Base-by-base conservation (phyloP, 37 sponge, comb jelly and placozoan genomes). In the Lycopodina hypogea region DNA sequence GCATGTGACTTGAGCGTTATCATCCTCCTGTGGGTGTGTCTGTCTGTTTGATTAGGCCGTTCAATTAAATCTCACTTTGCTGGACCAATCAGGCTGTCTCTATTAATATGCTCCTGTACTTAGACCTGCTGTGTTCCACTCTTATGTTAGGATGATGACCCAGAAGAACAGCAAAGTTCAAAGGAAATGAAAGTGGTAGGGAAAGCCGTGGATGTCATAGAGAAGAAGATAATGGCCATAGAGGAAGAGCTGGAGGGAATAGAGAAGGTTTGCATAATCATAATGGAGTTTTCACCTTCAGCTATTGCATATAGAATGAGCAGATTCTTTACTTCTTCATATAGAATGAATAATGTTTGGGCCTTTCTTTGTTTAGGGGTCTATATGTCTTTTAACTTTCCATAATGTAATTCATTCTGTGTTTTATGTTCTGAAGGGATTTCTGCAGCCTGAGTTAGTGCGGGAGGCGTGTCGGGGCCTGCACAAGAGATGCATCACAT, bases 251-350 rank as follows among this genome's bases (percentile, higher is more conserved):
- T 82, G 23, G 75, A 73, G 2, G 82, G 82, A 37, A 82, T 82
- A 73, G 82, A 82, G 61, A 82, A 82, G 82, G 82, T 82, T 9
- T 26, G 59, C 3, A 58, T n/a, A n/a, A n/a, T n/a, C n/a, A n/a
- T n/a, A n/a, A n/a, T n/a, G 71, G 38, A 11, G 14, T 12, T 11
- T 37, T 63, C 11, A 23, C 26, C 18, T 19, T 53, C 14, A 53
- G 18, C 56, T 53, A 53, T 53, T 19, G 18, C 18, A 14, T 18
- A 53, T 53, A 18, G 56, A 19, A 53, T 53, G 56, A 18, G 17
- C 17, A 53, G 18, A 19, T 19, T 18, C 18, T 53, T 18, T 19
- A n/a, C n/a, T n/a, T n/a, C n/a, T n/a, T n/a, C n/a, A n/a, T n/a
- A n/a, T n/a, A n/a, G n/a, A n/a, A n/a, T n/a, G n/a, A n/a, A n/a